These are phyloP conservation scores for Tragopan temminckii DNA, from an alignment of 2,797 vertebrate species.

Conservation along the genomic window DNA sequence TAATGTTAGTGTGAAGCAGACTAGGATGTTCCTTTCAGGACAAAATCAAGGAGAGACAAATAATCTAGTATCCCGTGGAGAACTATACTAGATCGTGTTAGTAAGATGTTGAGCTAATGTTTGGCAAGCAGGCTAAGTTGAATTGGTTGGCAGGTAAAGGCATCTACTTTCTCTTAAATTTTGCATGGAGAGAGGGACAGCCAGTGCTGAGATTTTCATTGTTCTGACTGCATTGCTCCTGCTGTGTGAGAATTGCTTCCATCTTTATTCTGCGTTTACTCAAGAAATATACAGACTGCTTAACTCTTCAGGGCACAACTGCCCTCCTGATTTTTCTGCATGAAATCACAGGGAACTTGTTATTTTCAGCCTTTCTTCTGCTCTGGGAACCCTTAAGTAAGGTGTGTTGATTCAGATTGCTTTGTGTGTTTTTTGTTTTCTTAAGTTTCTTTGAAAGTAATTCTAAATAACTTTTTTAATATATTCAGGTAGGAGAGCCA, in stretches of 20 bases:
- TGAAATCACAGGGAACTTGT: neutral
- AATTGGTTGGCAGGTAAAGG: neutral
- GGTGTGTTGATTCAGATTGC: neutral
- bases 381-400: neutral
- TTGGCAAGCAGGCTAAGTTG: neutral
- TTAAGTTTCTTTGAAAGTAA: neutral
- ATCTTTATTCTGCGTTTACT: neutral
- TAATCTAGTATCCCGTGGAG: neutral
- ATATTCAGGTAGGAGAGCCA: neutral
- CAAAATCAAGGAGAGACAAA: neutral
- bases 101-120: neutral
- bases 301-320: neutral
- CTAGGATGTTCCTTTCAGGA: neutral
- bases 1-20: neutral
- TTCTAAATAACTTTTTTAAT: neutral
- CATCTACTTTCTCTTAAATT: neutral
- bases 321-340: neutral
- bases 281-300: neutral
- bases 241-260: neutral
- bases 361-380: neutral
- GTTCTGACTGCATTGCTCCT: neutral
- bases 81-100: neutral
- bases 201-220: conserved; percentile 18
- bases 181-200: neutral
- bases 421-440: neutral